phyloP scores from a whole-genome alignment of 2,888 invertebrate genomes.

The Melanargia galathea region DNA sequence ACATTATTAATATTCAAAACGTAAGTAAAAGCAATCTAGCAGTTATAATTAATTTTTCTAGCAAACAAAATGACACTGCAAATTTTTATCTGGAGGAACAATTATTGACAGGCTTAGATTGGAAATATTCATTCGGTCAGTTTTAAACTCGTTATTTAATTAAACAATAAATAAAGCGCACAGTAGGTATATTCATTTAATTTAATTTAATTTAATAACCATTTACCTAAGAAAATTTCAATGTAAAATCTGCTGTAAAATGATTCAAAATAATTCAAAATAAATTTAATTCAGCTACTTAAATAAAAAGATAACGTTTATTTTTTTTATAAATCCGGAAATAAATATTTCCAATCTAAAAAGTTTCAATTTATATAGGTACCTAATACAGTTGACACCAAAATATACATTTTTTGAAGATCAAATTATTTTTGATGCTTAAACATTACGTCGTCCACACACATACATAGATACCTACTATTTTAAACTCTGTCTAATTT shows the following conservation, averaged over 20 bases:
- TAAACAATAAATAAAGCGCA: too few species aligned
- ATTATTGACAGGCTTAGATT: not conserved
- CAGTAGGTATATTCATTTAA: too few species aligned
- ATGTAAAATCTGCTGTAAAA: too few species aligned
- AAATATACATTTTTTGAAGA: slow-evolving; percentile 22
- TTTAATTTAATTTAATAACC: too few species aligned
- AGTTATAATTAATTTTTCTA: slow-evolving; percentile 25
- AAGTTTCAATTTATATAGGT: not conserved
- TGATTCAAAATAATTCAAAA: too few species aligned
- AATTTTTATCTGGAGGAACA: not conserved
- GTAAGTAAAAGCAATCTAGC: slow-evolving; percentile 33
- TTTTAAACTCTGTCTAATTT: too few species aligned
- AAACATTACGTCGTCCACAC: slow-evolving; percentile 8
- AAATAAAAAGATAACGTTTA: not conserved
- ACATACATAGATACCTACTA: not conserved
- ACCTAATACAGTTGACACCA: slow-evolving; percentile 25
- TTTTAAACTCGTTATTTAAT: too few species aligned
- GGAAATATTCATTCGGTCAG: slow-evolving; percentile 1
- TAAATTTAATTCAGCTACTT: too few species aligned
- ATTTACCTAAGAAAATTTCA: too few species aligned
- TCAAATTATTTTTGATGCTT: slow-evolving; percentile 1
- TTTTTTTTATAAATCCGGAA: not conserved
- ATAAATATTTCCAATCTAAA: slow-evolving; percentile 5
- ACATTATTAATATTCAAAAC: slow-evolving; percentile 26
- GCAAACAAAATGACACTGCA: slow-evolving; percentile 26